Evolutionary conservation across 2,888 invertebrate genomes (phyloP).

Genomic region (Calephelis perditalis): DNA sequence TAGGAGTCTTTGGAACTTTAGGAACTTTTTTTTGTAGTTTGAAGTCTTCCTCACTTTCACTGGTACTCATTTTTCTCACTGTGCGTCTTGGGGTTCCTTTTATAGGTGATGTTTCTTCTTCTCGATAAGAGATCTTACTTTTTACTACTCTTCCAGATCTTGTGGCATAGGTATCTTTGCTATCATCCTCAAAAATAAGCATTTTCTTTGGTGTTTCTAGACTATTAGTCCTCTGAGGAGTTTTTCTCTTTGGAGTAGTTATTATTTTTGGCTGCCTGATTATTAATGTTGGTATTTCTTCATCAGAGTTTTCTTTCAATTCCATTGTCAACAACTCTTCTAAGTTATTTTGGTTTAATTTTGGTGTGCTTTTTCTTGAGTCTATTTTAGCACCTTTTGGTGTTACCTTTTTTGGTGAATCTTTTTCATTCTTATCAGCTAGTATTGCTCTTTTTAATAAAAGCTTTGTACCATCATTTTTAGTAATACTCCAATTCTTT

Average conservation of each 20-base stretch:
- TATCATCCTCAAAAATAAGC: conserved; percentile 52
- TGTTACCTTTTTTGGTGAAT: conserved; percentile 49
- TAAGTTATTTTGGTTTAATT: conserved; percentile 42
- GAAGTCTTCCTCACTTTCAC: conserved; percentile 57
- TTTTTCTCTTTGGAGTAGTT: conserved; percentile 55
- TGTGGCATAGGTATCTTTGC: conserved; percentile 40
- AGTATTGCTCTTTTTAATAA: conserved; percentile 67
- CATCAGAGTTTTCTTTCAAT: conserved; percentile 61
- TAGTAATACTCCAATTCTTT: conserved; percentile 65
- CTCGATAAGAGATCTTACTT: conserved; percentile 44
- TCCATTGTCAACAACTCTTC: conserved; percentile 60
- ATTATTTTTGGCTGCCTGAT: conserved; percentile 54
- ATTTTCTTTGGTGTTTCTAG: conserved; percentile 58
- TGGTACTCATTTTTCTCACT: conserved; percentile 34
- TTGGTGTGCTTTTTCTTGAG: conserved; percentile 48
- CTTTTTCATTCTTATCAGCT: conserved; percentile 59
- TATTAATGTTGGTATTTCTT: conserved; percentile 62
- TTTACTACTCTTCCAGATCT: conserved; percentile 48
- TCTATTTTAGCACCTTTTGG: conserved; percentile 37
- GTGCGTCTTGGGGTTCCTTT: conserved; percentile 50
- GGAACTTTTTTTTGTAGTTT: conserved; percentile 41
- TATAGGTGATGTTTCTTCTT: conserved; percentile 48
- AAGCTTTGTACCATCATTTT: conserved; percentile 66
- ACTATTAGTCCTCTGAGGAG: conserved; percentile 42
- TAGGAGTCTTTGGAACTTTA: conserved; percentile 38